These are phyloP conservation scores for Ormyrus labotus DNA, from an alignment of 2,888 invertebrate genomes.

Conservation along the genomic window DNA sequence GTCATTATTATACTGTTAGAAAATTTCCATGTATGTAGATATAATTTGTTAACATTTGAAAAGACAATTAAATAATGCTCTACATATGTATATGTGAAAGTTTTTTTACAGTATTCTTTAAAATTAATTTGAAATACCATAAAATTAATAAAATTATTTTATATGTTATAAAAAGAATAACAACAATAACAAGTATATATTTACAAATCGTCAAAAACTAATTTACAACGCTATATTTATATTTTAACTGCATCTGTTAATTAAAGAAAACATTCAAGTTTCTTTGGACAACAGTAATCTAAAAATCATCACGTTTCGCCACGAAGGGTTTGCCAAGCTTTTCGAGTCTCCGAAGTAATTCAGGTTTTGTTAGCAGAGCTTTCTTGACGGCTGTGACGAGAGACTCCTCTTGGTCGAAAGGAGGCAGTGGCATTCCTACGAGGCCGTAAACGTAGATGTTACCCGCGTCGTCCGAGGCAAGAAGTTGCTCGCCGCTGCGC, in stretches of 20 bases:
- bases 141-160: too few relatives aligned
- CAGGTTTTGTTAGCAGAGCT: conserved; percentile 81
- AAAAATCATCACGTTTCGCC: neutral
- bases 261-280: too few relatives aligned
- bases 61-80: too few relatives aligned
- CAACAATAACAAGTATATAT: neutral
- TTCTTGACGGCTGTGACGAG: conserved; percentile 81
- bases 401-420: conserved; percentile 82
- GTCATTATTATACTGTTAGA: too few relatives aligned
- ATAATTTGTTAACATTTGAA: too few relatives aligned
- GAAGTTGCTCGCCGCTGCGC: conserved; percentile 82
- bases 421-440: conserved; percentile 86
- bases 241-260: too few relatives aligned
- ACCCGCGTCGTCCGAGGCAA: conserved; percentile 83
- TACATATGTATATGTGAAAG: too few relatives aligned
- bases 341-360: conserved; percentile 79
- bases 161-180: neutral
- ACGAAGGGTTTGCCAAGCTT: conserved; percentile 76
- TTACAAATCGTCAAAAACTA: neutral
- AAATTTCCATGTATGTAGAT: too few relatives aligned
- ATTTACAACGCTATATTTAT: too few relatives aligned
- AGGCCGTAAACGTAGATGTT: conserved; percentile 83
- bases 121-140: too few relatives aligned
- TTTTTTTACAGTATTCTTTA: too few relatives aligned
- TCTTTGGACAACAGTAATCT: too few relatives aligned